Evolutionary conservation across 53 echinoderm and acorn worm species (phyloP).

Genomic region (Holothuria scabra): DNA sequence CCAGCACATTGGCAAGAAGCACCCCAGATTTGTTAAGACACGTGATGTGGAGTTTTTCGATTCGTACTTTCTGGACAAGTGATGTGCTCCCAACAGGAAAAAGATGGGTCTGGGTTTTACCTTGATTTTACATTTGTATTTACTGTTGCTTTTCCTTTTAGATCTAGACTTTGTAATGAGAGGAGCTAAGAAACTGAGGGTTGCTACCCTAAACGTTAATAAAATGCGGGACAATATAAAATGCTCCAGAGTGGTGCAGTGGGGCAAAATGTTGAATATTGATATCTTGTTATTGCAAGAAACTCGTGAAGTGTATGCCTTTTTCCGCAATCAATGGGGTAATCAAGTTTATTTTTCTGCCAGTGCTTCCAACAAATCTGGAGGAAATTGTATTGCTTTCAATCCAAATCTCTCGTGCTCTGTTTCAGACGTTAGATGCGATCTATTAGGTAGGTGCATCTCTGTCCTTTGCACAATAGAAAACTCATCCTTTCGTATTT

Average conservation of each 20-base stretch:
- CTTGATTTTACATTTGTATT: background rate
- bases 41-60: conserved; percentile 11
- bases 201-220: conserved; percentile 20
- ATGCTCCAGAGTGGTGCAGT: background rate
- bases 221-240: background rate
- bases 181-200: background rate
- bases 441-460: background rate
- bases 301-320: background rate
- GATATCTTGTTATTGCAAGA: conserved; percentile 50
- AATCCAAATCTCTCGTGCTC: background rate
- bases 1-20: background rate
- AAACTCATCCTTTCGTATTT: conserved; percentile 20
- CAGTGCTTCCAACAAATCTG: conserved; percentile 8
- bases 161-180: background rate
- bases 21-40: background rate
- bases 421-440: background rate
- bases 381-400: conserved; percentile 45
- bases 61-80: conserved; percentile 1
- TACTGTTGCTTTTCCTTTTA: background rate
- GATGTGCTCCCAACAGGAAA: background rate
- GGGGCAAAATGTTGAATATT: conserved; percentile 9
- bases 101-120: background rate
- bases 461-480: conserved; percentile 40
- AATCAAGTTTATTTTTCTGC: background rate
- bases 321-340: conserved; percentile 21